Evolutionary conservation across 2,113 vertebrate species (phyloP).

Genomic region (Upupa epops): DNA sequence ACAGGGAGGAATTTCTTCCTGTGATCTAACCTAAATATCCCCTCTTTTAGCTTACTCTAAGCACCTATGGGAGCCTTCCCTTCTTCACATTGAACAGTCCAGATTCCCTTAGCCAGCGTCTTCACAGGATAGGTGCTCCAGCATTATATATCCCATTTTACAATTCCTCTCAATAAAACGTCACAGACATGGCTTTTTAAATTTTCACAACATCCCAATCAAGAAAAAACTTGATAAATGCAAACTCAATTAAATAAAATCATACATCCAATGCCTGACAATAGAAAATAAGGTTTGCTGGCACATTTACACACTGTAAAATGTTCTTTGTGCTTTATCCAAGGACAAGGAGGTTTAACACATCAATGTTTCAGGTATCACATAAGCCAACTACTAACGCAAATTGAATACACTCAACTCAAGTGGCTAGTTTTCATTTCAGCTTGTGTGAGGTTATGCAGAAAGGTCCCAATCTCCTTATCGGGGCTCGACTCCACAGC

Average conservation of each 20-base stretch:
- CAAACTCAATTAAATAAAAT: not conserved
- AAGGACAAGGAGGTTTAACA: not conserved
- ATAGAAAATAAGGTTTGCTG: not conserved
- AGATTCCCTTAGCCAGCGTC: too few relatives aligned
- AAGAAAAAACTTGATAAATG: not conserved
- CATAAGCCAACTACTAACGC: not conserved
- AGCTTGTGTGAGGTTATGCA: not conserved
- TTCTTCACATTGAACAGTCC: too few relatives aligned
- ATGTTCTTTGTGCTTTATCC: not conserved
- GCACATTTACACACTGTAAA: not conserved
- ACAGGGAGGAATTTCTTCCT: too few relatives aligned
- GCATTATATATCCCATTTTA: not conserved
- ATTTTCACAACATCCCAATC: not conserved
- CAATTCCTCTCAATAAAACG: not conserved
- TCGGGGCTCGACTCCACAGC: not conserved
- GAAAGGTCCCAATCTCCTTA: not conserved
- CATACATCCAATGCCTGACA: not conserved
- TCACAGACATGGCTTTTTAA: not conserved
- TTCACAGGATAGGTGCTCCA: too few relatives aligned
- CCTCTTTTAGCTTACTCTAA: too few relatives aligned
- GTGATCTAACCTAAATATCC: too few relatives aligned
- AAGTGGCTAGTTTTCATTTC: not conserved
- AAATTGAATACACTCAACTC: not conserved
- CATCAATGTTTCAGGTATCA: not conserved
- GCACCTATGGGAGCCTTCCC: too few relatives aligned